Conservation (phyloP, 2,888 invertebrate genomes). For the Pollenia griseotomentosa region DNA sequence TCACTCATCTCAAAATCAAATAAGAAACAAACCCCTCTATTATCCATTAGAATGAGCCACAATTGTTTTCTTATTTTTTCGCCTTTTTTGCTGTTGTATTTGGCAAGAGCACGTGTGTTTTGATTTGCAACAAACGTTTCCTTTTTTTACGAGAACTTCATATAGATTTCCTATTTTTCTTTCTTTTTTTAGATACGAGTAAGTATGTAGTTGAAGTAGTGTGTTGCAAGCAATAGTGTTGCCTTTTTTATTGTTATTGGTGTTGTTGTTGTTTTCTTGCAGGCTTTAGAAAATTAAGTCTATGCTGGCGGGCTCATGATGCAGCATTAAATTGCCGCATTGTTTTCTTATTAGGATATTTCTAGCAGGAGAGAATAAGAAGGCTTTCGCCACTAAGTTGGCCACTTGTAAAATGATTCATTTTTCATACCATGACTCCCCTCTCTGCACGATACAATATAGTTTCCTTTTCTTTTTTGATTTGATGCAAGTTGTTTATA, state of each 20-base stretch:
- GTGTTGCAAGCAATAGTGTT: conserved; percentile 44
- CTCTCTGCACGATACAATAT: conserved; percentile 55
- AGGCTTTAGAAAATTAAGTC: conserved; percentile 74
- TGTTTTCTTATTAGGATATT: conserved; percentile 76
- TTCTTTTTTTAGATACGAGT: background rate
- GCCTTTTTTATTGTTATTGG: conserved; percentile 14
- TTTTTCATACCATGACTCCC: conserved; percentile 69
- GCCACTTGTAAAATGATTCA: conserved; percentile 69
- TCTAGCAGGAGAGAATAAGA: conserved; percentile 6
- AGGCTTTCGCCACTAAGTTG: conserved; percentile 62
- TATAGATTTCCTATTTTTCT: conserved; percentile 18
- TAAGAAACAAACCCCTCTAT: conserved; percentile 59
- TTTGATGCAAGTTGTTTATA: conserved; percentile 67
- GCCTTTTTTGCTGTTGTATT: conserved; percentile 41
- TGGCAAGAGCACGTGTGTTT: conserved; percentile 84
- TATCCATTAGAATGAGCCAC: conserved; percentile 77
- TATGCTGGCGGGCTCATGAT: conserved; percentile 80
- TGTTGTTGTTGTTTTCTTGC: conserved; percentile 44
- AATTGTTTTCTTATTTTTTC: conserved; percentile 78
- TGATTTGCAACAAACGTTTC: conserved; percentile 83
- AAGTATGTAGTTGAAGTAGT: conserved; percentile 28
- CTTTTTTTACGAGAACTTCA: conserved; percentile 62
- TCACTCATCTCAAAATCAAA: conserved; percentile 62
- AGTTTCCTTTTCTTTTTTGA: background rate
- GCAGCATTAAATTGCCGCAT: conserved; percentile 84